A percentile compares a stretch with the other conserved stretches of the same genome.
Evolutionary conservation across 2,888 invertebrate species (phyloP).

Genomic region (Cabera pusaria): DNA sequence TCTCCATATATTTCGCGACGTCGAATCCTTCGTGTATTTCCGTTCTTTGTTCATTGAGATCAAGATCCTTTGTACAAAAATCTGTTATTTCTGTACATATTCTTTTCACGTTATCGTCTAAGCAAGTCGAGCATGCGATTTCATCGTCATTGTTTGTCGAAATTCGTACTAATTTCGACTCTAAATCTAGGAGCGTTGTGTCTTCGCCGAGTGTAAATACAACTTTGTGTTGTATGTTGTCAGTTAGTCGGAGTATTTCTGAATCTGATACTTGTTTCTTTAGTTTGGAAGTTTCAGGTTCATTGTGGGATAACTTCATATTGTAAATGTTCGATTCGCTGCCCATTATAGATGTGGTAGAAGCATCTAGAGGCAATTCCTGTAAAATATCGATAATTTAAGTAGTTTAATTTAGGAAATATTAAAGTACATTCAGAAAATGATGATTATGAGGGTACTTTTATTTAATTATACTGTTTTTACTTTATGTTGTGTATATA

Average conservation of each 20-base stretch:
- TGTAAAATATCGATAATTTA: conserved; percentile 42
- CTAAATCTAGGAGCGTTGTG: conserved; percentile 36
- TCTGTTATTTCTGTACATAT: conserved; percentile 68
- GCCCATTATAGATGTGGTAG: conserved; percentile 75
- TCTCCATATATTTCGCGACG: conserved; percentile 50
- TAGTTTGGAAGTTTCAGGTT: conserved; percentile 27
- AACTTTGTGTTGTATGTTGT: conserved; percentile 46
- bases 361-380: conserved; percentile 64
- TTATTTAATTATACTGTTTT: too few relatives aligned
- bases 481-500: too few relatives aligned
- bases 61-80: conserved; percentile 45
- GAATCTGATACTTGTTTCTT: conserved; percentile 68
- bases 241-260: conserved; percentile 54
- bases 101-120: conserved; percentile 58
- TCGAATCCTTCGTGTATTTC: conserved; percentile 50
- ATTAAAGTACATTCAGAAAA: conserved; percentile 3
- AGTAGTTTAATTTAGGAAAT: not conserved
- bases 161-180: conserved; percentile 56
- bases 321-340: conserved; percentile 77
- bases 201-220: conserved; percentile 68
- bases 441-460: not conserved
- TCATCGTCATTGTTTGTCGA: conserved; percentile 70
- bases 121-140: conserved; percentile 37
- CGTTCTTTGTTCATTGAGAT: too few relatives aligned
- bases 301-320: conserved; percentile 51